These are phyloP conservation scores for Miniopterus natalensis DNA, from an alignment of 2,113 vertebrate species.

Conservation along the genomic window DNA sequence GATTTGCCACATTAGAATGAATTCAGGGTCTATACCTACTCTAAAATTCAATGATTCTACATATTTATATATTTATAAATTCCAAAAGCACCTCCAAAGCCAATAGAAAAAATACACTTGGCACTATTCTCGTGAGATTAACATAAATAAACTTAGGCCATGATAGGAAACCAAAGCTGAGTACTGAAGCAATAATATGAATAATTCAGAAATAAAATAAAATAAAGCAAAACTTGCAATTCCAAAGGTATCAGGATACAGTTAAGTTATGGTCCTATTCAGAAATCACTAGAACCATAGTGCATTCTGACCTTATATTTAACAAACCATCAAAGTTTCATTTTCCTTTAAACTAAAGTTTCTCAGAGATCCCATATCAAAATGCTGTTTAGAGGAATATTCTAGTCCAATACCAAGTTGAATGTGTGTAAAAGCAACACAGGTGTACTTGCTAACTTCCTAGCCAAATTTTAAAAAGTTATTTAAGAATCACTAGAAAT, in stretches of 20 bases:
- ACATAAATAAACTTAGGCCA: conserved; percentile 57
- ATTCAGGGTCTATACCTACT: conserved; percentile 1
- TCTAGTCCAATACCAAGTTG: background rate
- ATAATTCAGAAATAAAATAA: conserved; percentile 64
- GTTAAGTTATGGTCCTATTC: background rate
- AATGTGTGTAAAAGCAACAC: background rate
- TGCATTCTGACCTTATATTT: background rate
- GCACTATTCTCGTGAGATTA: conserved; percentile 57
- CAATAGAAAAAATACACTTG: conserved; percentile 46
- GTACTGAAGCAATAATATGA: conserved; percentile 1
- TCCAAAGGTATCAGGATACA: background rate
- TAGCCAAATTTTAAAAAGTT: background rate
- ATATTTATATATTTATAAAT: conserved; percentile 67
- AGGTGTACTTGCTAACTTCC: background rate
- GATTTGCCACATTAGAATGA: background rate
- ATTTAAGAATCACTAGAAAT: conserved; percentile 14
- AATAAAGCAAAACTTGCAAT: conserved; percentile 11
- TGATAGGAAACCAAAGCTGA: conserved; percentile 51
- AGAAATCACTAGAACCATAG: background rate
- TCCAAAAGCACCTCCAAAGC: conserved; percentile 2
- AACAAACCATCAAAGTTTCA: background rate
- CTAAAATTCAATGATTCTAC: conserved; percentile 53
- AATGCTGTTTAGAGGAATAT: background rate
- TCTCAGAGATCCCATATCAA: background rate
- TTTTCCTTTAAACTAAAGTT: conserved; percentile 38